Percentiles rank a stretch among this genome's conserved stretches.
These are phyloP conservation scores for Mesocentrotus franciscanus DNA, from an alignment of 53 echinoderm and acorn worm genomes.

Conservation along the genomic window DNA sequence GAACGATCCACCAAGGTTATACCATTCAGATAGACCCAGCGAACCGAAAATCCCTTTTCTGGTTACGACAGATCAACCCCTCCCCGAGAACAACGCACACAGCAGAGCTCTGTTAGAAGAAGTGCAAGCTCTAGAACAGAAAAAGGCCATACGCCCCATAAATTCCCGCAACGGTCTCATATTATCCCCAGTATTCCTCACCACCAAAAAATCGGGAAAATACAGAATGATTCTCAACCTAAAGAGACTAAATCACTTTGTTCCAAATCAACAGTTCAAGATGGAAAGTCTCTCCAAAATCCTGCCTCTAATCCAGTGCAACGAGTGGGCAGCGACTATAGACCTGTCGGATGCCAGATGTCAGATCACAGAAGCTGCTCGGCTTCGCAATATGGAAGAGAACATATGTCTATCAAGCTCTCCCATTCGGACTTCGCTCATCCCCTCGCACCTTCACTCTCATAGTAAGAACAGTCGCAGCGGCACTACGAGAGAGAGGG, in stretches of 20 bases:
- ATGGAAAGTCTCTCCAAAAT: conserved; percentile 34
- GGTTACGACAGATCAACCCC: not conserved
- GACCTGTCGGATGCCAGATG: conserved; percentile 44
- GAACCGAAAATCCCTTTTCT: not conserved
- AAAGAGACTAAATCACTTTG: not conserved
- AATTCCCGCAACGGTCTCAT: not conserved
- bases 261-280: conserved; percentile 26
- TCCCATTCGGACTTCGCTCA: conserved; percentile 44
- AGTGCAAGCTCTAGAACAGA: not conserved
- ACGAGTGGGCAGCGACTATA: conserved; percentile 39
- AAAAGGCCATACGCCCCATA: not conserved
- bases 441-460: conserved; percentile 23
- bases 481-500: not conserved
- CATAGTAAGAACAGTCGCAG: not conserved
- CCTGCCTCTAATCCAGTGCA: not conserved
- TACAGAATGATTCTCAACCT: conserved; percentile 52
- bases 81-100: not conserved
- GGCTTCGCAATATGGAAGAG: conserved; percentile 6
- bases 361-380: not conserved
- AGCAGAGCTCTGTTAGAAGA: not conserved
- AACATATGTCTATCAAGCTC: not conserved
- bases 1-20: not conserved
- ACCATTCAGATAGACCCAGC: not conserved
- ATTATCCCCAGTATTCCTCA: conserved; percentile 35
- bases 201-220: not conserved